A percentile compares a stretch with the other conserved stretches of the same genome.
phyloP scores from a whole-genome alignment of 1,140 invertebrate species.

The Saccostrea cuccullata region DNA sequence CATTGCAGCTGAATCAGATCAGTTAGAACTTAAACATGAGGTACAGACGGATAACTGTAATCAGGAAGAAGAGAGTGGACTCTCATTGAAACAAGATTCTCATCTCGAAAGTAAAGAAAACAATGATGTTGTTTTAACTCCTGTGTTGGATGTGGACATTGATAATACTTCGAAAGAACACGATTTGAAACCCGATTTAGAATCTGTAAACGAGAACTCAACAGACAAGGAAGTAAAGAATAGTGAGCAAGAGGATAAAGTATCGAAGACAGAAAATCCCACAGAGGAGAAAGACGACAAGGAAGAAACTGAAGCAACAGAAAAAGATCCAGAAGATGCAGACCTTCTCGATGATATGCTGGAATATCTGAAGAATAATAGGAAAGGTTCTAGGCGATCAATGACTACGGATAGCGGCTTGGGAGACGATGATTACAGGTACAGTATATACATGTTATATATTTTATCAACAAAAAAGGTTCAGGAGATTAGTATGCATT shows the following conservation, averaged over 20 bases:
- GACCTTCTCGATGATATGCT: conserved; percentile 39
- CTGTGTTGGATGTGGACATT: neutral
- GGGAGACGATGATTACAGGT: conserved; percentile 50
- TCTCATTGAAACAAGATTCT: neutral
- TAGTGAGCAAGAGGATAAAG: neutral
- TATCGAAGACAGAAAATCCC: neutral
- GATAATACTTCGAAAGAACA: neutral
- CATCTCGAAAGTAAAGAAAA: neutral
- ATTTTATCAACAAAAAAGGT: neutral
- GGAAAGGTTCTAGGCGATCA: conserved; percentile 33
- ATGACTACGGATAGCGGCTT: conserved; percentile 50
- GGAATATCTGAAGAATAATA: conserved; percentile 41
- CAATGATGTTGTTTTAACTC: neutral
- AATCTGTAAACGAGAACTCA: neutral
- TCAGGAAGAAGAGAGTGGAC: neutral
- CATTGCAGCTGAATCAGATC: neutral
- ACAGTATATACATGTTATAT: neutral
- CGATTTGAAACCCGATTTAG: neutral
- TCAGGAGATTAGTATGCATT: neutral
- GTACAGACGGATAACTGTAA: neutral
- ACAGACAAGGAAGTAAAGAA: neutral
- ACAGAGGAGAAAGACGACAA: neutral
- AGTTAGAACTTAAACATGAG: neutral
- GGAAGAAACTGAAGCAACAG: neutral
- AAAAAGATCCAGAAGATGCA: conserved; percentile 15